Percentiles rank a stretch among this genome's conserved stretches.
Conservation (phyloP, 2,888 invertebrate genomes). For the Caenorhabditis panamensis region DNA sequence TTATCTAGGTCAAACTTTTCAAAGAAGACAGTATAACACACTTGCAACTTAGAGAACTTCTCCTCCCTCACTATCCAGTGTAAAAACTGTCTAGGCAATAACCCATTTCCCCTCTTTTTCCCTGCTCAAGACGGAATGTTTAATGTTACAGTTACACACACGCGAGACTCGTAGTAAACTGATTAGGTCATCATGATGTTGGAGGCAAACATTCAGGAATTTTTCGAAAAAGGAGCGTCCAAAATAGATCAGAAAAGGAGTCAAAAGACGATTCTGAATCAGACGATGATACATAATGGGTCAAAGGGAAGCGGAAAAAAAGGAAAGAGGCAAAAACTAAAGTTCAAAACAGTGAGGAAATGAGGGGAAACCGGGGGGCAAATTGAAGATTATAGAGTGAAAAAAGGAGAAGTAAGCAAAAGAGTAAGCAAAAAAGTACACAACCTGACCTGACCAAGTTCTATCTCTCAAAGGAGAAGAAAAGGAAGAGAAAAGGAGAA, state of each 20-base stretch:
- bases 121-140: neutral
- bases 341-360: conserved; percentile 7
- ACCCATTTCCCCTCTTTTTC: neutral
- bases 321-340: conserved; percentile 2
- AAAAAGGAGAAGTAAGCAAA: conserved; percentile 26
- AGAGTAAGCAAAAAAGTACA: conserved; percentile 46
- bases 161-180: conserved; percentile 45
- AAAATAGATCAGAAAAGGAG: too few species aligned
- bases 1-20: too few species aligned
- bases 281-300: conserved; percentile 5
- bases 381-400: too few species aligned
- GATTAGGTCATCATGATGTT: conserved; percentile 32
- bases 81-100: too few species aligned
- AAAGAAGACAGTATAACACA: too few species aligned
- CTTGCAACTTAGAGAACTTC: too few species aligned
- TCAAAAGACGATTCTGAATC: conserved; percentile 12
- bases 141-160: conserved; percentile 39
- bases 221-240: too few species aligned
- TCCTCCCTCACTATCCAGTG: too few species aligned
- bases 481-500: conserved; percentile 10
- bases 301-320: neutral
- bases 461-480: neutral
- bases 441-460: neutral
- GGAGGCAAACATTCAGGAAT: conserved; percentile 34
- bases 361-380: neutral